Conservation (phyloP, 2,113 vertebrate genomes). For the Microtus ochrogaster region DNA sequence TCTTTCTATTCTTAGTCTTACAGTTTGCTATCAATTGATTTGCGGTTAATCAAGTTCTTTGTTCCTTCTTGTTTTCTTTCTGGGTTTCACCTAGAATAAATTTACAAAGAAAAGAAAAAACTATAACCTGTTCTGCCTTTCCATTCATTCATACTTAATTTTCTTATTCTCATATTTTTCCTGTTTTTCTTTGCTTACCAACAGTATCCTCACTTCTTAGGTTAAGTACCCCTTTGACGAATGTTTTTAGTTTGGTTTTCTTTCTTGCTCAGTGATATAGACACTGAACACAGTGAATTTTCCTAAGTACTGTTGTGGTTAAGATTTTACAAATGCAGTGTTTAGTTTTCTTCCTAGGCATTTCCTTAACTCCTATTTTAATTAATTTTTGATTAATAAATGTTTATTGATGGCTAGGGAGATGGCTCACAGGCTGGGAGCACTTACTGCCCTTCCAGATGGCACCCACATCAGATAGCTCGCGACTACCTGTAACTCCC, state of each 20-base stretch:
- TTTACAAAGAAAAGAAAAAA: background rate
- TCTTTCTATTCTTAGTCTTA: background rate
- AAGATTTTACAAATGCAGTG: background rate
- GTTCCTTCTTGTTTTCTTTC: background rate
- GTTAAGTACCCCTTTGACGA: background rate
- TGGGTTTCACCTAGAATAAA: slow-evolving; percentile 27
- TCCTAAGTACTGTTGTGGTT: background rate
- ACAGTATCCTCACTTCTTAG: background rate
- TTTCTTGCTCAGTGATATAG: background rate
- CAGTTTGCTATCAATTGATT: background rate
- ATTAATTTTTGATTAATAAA: slow-evolving; percentile 6
- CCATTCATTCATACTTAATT: background rate
- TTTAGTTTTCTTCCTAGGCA: slow-evolving; percentile 14
- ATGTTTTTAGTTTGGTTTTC: background rate
- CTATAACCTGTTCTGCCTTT: background rate
- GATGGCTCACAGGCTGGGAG: background rate
- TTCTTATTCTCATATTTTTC: background rate
- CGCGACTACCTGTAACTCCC: background rate
- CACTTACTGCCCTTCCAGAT: background rate
- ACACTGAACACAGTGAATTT: background rate
- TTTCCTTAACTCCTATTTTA: slow-evolving; percentile 26
- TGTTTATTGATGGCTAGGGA: background rate
- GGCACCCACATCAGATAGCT: background rate
- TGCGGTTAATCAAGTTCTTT: background rate
- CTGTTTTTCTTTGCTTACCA: background rate